A percentile compares a stretch with the other conserved stretches of the same genome.
Conservation (phyloP, 2,888 invertebrate genomes). For the Coleophora flavipennella region DNA sequence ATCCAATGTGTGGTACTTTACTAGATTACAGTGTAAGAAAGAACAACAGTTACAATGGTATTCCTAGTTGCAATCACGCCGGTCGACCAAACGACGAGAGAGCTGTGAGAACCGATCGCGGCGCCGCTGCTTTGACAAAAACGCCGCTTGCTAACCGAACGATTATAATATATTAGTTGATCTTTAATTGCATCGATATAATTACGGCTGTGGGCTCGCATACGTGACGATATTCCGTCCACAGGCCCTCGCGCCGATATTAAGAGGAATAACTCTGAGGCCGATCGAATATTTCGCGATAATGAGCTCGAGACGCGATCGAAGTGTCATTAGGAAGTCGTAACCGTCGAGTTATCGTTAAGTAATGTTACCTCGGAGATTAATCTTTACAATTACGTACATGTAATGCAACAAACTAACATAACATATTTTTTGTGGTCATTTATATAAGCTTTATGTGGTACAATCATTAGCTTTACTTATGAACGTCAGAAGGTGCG, state of each 20-base stretch:
- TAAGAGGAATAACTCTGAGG: slow-evolving; percentile 63
- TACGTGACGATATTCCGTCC: slow-evolving; percentile 69
- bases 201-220: slow-evolving; percentile 57
- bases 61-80: neutral
- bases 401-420: slow-evolving; percentile 5
- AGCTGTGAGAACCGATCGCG: slow-evolving; percentile 41
- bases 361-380: slow-evolving; percentile 58
- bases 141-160: slow-evolving; percentile 60
- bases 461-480: too few species aligned
- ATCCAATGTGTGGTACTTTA: too few species aligned
- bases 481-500: too few species aligned
- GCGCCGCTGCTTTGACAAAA: slow-evolving; percentile 58
- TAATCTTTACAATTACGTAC: slow-evolving; percentile 57
- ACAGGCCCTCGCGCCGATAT: slow-evolving; percentile 58
- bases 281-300: slow-evolving; percentile 67
- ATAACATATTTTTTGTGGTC: neutral
- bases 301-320: slow-evolving; percentile 64
- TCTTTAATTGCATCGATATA: slow-evolving; percentile 70
- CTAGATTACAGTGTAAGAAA: too few species aligned
- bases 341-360: slow-evolving; percentile 57
- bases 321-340: slow-evolving; percentile 72
- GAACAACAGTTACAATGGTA: too few species aligned
- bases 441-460: too few species aligned
- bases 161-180: slow-evolving; percentile 72
- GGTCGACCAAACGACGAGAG: slow-evolving; percentile 17